Conservation (phyloP, 2,888 invertebrate species). For the Conus canariensis region DNA sequence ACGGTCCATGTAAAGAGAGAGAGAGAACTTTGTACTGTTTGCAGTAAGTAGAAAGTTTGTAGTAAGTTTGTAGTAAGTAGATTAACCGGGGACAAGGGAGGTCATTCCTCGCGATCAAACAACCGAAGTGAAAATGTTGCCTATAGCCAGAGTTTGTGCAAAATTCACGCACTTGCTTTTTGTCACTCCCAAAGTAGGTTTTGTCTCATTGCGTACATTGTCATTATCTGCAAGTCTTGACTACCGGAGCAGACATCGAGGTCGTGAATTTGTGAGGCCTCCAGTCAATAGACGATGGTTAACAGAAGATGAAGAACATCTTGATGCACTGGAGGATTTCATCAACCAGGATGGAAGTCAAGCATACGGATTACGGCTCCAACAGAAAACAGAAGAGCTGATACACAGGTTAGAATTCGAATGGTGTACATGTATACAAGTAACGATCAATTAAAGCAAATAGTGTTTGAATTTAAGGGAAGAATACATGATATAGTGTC, state of each 20-base stretch:
- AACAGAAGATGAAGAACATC: slow-evolving; percentile 16
- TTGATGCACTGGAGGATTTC: slow-evolving; percentile 37
- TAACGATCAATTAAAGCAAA: too few relatives aligned
- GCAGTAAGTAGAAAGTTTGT: background rate
- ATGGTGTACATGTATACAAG: too few relatives aligned
- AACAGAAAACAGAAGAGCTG: background rate
- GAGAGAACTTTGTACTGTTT: background rate
- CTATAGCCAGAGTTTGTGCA: too few relatives aligned
- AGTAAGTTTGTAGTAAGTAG: background rate
- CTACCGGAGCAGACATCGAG: background rate
- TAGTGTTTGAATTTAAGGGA: too few relatives aligned
- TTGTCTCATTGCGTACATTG: background rate
- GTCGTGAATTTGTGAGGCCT: background rate
- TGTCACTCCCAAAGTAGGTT: background rate
- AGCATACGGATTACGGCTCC: background rate
- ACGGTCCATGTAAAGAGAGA: too few relatives aligned
- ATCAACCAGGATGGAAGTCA: slow-evolving; percentile 16
- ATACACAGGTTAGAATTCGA: background rate
- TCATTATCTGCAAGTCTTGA: background rate
- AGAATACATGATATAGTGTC: too few relatives aligned
- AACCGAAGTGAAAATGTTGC: background rate
- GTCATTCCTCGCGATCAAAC: background rate
- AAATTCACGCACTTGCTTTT: background rate
- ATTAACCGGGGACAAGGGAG: background rate
- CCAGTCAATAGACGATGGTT: background rate